phyloP scores from a whole-genome alignment of 1,140 invertebrate genomes.

The Holcopasites calliopsidis region DNA sequence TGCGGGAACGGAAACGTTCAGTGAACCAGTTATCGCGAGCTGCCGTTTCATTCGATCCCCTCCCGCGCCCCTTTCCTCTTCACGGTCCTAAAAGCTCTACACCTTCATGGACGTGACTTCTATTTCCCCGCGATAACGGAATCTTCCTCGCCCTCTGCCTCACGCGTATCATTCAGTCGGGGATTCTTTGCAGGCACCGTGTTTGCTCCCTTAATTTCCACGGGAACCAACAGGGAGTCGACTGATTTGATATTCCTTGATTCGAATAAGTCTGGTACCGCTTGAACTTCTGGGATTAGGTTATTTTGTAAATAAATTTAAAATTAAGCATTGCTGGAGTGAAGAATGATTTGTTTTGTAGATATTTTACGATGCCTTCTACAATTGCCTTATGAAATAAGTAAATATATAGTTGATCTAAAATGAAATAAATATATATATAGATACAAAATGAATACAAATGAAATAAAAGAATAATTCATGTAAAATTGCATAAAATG shows the following conservation, averaged over 20 bases:
- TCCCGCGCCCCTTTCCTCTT: no score
- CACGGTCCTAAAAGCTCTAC: background rate
- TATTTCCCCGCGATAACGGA: conserved; percentile 16
- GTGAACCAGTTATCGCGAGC: conserved; percentile 34
- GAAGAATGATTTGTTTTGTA: background rate
- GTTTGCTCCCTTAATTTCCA: conserved; percentile 21
- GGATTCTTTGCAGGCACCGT: conserved; percentile 10
- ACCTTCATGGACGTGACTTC: background rate
- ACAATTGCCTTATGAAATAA: background rate
- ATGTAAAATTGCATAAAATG: no score
- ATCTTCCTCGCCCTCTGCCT: background rate
- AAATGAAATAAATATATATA: no score
- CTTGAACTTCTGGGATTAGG: background rate
- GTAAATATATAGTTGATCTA: no score
- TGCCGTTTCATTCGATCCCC: background rate
- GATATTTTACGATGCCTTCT: background rate
- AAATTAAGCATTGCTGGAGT: no score
- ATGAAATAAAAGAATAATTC: no score
- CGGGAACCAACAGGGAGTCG: background rate
- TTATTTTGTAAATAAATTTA: no score
- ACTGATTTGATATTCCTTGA: background rate
- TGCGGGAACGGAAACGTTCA: conserved; percentile 11
- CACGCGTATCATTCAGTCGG: conserved; percentile 16
- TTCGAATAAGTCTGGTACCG: background rate
- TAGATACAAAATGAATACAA: no score